Percentiles rank a stretch among this genome's conserved stretches.
Conservation (phyloP, 2,113 vertebrate species). For the Noctilio leporinus region DNA sequence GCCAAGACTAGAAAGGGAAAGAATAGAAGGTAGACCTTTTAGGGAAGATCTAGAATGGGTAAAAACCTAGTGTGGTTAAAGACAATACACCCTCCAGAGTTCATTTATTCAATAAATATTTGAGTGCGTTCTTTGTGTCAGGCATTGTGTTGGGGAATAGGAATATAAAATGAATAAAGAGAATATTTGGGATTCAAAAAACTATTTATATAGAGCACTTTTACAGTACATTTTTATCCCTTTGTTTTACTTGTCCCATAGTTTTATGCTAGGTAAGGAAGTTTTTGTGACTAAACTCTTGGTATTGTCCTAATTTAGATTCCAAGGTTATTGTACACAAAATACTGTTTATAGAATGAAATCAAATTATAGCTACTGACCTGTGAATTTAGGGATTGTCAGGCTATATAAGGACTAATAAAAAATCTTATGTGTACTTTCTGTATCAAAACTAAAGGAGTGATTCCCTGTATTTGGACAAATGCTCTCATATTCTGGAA, state of each 20-base stretch:
- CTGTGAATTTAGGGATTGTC: not conserved
- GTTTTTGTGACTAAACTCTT: not conserved
- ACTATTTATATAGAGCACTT: not conserved
- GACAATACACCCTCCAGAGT: not conserved
- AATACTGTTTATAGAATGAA: not conserved
- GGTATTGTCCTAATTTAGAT: not conserved
- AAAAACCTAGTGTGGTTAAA: not conserved
- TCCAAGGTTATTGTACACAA: not conserved
- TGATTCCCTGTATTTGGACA: not conserved
- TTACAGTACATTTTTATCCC: not conserved
- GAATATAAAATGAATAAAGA: not conserved
- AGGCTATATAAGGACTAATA: not conserved
- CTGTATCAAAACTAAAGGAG: not conserved
- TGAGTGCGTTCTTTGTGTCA: not conserved
- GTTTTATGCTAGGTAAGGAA: conserved; percentile 7
- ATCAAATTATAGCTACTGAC: not conserved
- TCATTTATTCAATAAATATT: not conserved
- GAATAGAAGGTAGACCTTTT: not conserved
- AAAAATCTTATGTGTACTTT: not conserved
- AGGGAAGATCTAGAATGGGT: not conserved
- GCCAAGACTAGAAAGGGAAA: not conserved
- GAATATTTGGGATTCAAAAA: not conserved
- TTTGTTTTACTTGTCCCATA: not conserved
- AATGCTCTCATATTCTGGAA: not conserved
- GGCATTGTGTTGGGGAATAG: not conserved